A percentile compares a stretch with the other conserved stretches of the same genome.
These are phyloP conservation scores for Nycticorax nycticorax DNA, from an alignment of 2,113 vertebrate genomes.

Conservation along the genomic window DNA sequence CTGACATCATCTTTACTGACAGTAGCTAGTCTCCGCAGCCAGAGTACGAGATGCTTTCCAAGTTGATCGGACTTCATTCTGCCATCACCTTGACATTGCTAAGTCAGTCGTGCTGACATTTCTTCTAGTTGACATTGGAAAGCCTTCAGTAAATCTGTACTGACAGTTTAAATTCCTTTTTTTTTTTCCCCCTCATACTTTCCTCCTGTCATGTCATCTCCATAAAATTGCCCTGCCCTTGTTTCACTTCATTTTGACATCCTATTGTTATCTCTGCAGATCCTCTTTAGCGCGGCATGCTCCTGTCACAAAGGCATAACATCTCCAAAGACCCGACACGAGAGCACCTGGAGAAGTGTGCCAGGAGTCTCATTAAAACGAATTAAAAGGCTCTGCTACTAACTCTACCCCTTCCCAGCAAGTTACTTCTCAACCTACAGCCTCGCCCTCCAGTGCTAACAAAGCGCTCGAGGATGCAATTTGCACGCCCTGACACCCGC, in stretches of 20 bases:
- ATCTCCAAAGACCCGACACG: slow-evolving; percentile 13
- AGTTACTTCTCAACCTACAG: background rate
- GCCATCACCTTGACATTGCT: slow-evolving; percentile 52
- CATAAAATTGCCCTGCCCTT: slow-evolving; percentile 67
- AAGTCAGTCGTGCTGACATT: slow-evolving; percentile 24
- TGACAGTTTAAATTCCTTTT: slow-evolving; percentile 57
- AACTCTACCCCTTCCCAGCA: background rate
- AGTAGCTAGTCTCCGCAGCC: background rate
- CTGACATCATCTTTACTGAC: slow-evolving; percentile 46
- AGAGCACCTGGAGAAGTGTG: background rate
- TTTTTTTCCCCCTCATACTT: background rate
- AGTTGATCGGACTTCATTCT: slow-evolving; percentile 20
- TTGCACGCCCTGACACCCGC: rapidly evolving
- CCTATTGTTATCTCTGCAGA: slow-evolving; percentile 2
- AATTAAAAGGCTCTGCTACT: background rate
- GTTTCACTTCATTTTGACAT: slow-evolving; percentile 62
- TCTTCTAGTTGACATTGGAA: slow-evolving; percentile 32
- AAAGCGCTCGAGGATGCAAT: background rate
- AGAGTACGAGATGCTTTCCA: background rate
- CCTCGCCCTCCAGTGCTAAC: rapidly evolving
- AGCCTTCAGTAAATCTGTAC: slow-evolving; percentile 60
- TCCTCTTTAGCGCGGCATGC: background rate
- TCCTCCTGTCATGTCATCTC: slow-evolving; percentile 54
- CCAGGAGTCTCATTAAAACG: slow-evolving; percentile 34
- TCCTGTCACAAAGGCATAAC: slow-evolving; percentile 45